Percentiles rank a stretch among this genome's conserved stretches.
Conservation (phyloP, 35 echinoderm and acorn worm genomes). For the Diadema setosum region DNA sequence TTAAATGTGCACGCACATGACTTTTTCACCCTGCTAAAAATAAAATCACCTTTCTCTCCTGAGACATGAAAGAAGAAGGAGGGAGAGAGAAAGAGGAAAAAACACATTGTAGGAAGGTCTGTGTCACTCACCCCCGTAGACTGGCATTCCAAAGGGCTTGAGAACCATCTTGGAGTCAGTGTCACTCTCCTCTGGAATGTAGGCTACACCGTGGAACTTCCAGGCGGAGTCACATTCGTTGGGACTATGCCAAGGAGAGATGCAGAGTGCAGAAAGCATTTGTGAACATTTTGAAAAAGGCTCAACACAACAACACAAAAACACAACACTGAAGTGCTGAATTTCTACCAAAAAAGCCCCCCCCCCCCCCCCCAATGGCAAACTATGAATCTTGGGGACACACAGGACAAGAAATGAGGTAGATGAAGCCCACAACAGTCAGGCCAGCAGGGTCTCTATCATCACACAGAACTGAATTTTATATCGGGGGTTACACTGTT, state of each 20-base stretch:
- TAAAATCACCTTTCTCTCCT: too few relatives aligned
- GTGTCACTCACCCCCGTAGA: not conserved
- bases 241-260: not conserved
- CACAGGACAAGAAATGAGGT: too few relatives aligned
- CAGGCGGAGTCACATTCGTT: not conserved
- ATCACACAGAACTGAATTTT: too few relatives aligned
- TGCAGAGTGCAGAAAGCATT: not conserved
- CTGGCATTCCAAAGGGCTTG: constrained; percentile 1
- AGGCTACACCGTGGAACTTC: constrained; percentile 1
- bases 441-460: too few relatives aligned
- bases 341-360: not conserved
- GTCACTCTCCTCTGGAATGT: not conserved
- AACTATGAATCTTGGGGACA: too few relatives aligned
- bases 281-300: not conserved
- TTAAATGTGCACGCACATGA: too few relatives aligned
- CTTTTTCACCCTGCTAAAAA: too few relatives aligned
- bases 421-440: too few relatives aligned
- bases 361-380: not conserved
- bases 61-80: too few relatives aligned
- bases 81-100: too few relatives aligned
- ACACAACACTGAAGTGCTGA: not conserved
- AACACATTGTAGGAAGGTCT: too few relatives aligned
- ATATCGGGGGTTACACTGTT: too few relatives aligned
- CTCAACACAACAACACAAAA: not conserved
- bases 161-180: not conserved